phyloP scores from a whole-genome alignment of 1,140 invertebrate species.

The Schlechtendalia chinensis region DNA sequence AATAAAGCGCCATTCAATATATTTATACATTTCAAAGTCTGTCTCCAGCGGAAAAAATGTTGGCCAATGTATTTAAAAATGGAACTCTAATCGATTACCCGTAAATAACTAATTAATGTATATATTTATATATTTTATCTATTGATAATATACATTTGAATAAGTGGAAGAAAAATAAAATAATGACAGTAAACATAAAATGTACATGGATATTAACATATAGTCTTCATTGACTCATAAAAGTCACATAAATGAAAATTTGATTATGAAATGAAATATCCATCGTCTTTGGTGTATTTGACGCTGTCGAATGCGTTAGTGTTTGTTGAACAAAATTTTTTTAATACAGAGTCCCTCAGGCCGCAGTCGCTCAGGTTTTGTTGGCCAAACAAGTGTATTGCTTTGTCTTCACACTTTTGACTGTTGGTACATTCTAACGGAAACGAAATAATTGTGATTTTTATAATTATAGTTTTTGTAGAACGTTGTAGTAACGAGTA shows the following conservation, averaged over 20 bases:
- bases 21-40: too few species aligned
- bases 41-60: too few species aligned
- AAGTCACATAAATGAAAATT: background rate
- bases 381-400: constrained; percentile 51
- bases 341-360: constrained; percentile 50
- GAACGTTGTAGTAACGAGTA: too few species aligned
- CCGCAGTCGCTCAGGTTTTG: constrained; percentile 53
- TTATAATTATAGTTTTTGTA: background rate
- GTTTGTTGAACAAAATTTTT: constrained; percentile 50
- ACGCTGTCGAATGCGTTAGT: constrained; percentile 52
- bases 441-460: constrained; percentile 28
- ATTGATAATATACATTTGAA: too few species aligned
- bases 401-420: constrained; percentile 31
- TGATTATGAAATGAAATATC: constrained; percentile 47
- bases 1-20: too few species aligned
- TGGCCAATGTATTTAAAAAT: too few species aligned
- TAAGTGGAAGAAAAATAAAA: too few species aligned
- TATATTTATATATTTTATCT: too few species aligned
- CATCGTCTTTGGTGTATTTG: constrained; percentile 50
- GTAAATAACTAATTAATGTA: too few species aligned
- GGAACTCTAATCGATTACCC: too few species aligned
- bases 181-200: background rate
- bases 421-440: constrained; percentile 1
- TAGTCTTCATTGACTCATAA: background rate
- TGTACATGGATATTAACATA: background rate